Percentiles rank a stretch among this genome's conserved stretches.
Conservation (phyloP, 2,797 vertebrate genomes). For the Cyclopterus lumpus region DNA sequence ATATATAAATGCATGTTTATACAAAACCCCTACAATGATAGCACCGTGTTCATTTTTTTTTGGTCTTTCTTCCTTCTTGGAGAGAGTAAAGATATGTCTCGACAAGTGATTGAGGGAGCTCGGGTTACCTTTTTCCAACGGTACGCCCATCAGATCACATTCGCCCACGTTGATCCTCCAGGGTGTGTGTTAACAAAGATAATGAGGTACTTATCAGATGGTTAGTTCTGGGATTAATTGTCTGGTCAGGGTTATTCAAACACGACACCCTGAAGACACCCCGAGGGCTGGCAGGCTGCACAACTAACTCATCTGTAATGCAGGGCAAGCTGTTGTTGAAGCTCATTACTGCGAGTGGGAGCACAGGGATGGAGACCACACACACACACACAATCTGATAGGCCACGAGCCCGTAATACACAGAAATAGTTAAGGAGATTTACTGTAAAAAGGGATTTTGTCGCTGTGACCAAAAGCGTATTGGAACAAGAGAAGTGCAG, state of each 20-base stretch:
- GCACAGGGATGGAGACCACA: slow-evolving; percentile 17
- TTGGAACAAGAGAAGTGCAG: slow-evolving; percentile 30
- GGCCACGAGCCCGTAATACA: slow-evolving; percentile 29
- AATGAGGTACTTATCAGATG: slow-evolving; percentile 73
- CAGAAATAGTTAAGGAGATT: slow-evolving; percentile 62
- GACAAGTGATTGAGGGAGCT: background rate
- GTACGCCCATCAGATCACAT: background rate
- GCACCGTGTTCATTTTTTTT: too few species aligned
- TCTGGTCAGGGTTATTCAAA: slow-evolving; percentile 74
- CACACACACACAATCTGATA: slow-evolving; percentile 12
- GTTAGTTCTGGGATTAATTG: slow-evolving; percentile 71
- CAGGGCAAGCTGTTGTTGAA: slow-evolving; percentile 63
- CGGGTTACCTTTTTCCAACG: slow-evolving; percentile 15
- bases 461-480: slow-evolving; percentile 32
- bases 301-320: slow-evolving; percentile 65
- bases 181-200: slow-evolving; percentile 64
- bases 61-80: background rate
- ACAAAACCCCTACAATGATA: background rate
- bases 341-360: slow-evolving; percentile 70
- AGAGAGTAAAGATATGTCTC: background rate
- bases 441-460: slow-evolving; percentile 59
- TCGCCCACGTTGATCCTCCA: slow-evolving; percentile 31
- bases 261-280: slow-evolving; percentile 65
- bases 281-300: slow-evolving; percentile 52
- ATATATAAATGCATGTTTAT: background rate